Evolutionary conservation across 2,888 invertebrate genomes (phyloP), one percentile per base, ranked within the genome.

Genomic region (Eupithecia tripunctaria): DNA sequence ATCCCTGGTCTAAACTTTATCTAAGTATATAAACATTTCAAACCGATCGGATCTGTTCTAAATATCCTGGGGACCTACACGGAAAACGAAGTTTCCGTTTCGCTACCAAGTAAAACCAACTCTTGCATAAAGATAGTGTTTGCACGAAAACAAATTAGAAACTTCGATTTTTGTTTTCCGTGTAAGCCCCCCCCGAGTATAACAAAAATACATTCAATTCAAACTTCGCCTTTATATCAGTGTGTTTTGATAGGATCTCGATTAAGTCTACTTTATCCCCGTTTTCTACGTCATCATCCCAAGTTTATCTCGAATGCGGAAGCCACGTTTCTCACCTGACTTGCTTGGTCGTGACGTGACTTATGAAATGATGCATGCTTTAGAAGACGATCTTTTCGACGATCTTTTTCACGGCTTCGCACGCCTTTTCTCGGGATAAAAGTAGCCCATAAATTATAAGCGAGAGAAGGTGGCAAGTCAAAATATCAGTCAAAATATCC

Each of bases 301-400:
- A 51, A 51, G 51, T 51, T 51, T 51, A 51, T 51, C 51, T 21
- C 51, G 51, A 51, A 51, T 36, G 21, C 27, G 27, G 27, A 59
- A 14, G 15, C 27, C 25, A 27, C 18, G 59, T 27, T 59, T 59
- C 18, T 59, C 59, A 59, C 59, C 59, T 29, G 27, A 59, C 15
- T 27, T 27, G 27, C 27, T 27, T 7, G 14, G 15, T 21, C 15
- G 59, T 59, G 59, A 59, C 7, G 59, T 27, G 59, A 59, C 7
- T 59, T n/a, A 47, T n/a, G 43, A 47, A 7, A 18, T 1, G 43
- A 43, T n/a, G 27, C 5, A 6, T 32, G 32, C 14, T 59, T 59
- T 59, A 27, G 27, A 27, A 27, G 59, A 56, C 14, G 59, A 51
- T 51, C 51, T 51, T 51, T 21, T 51, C n/a, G n/a, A 51, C n/a